These are phyloP conservation scores for Alethe castanea DNA, from an alignment of 2,113 vertebrate species.

Conservation along the genomic window DNA sequence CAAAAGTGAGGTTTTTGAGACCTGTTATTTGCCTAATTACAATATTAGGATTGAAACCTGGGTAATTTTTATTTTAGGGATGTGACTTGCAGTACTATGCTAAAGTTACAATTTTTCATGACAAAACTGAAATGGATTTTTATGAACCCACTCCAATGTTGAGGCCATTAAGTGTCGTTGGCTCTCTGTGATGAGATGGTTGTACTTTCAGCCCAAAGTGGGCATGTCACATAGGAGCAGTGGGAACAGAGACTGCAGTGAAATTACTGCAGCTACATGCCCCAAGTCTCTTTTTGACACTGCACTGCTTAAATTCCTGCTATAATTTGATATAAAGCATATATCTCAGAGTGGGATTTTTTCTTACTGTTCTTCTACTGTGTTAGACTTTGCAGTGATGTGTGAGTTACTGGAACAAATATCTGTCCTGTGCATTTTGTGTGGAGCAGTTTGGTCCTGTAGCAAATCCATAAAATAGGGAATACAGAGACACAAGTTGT, in stretches of 20 bases:
- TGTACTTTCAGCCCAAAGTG: not conserved
- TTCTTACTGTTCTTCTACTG: not conserved
- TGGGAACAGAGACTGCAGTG: not conserved
- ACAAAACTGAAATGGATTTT: not conserved
- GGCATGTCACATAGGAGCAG: not conserved
- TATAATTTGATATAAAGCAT: not conserved
- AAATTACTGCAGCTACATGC: not conserved
- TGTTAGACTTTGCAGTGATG: not conserved
- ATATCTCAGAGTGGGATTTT: not conserved
- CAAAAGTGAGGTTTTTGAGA: not conserved
- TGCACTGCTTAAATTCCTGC: not conserved
- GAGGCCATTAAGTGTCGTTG: not conserved
- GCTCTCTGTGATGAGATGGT: not conserved
- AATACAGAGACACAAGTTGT: not conserved
- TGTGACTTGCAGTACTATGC: not conserved
- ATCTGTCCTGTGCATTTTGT: fast-evolving
- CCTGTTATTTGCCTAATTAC: not conserved
- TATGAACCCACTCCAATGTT: not conserved
- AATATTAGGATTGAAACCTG: not conserved
- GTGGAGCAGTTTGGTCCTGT: not conserved
- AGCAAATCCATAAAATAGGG: not conserved
- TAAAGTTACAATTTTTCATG: not conserved
- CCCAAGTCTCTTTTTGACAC: not conserved
- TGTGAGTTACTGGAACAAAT: not conserved
- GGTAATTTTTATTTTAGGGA: not conserved